phyloP scores from a whole-genome alignment of 2,888 invertebrate genomes.

The Tenthredo notha region DNA sequence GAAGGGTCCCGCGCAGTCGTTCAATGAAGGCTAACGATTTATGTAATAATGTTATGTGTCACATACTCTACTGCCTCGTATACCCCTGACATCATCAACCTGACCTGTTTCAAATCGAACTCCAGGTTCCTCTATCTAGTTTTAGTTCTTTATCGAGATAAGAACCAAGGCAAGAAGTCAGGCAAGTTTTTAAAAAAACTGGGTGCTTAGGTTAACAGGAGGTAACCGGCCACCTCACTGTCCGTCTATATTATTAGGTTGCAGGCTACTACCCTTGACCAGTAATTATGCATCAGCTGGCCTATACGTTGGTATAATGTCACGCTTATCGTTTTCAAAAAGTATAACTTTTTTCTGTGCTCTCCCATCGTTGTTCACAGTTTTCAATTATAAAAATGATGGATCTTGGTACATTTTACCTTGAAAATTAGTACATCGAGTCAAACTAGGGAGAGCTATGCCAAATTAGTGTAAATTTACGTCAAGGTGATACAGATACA shows the following conservation, averaged over 20 bases:
- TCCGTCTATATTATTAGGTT: background rate
- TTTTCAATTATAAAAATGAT: background rate
- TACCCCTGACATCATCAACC: slow-evolving; percentile 39
- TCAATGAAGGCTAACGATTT: slow-evolving; percentile 74
- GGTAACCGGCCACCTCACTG: background rate
- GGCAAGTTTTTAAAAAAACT: background rate
- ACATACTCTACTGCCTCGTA: slow-evolving; percentile 39
- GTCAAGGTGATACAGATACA: background rate
- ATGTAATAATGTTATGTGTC: slow-evolving; percentile 67
- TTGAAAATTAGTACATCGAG: background rate
- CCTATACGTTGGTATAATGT: background rate
- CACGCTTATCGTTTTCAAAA: background rate
- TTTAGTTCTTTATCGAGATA: slow-evolving; percentile 5
- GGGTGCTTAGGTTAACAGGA: background rate
- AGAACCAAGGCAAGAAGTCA: background rate
- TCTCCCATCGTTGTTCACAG: background rate
- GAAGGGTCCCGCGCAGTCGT: slow-evolving; percentile 67
- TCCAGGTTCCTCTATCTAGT: slow-evolving; percentile 26
- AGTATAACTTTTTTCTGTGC: background rate
- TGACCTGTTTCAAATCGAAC: slow-evolving; percentile 44
- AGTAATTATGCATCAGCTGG: background rate
- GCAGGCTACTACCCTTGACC: background rate
- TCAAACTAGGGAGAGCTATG: background rate
- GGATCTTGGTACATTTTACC: background rate
- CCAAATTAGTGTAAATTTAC: background rate